phyloP scores from a whole-genome alignment of 1,140 invertebrate genomes.

The Lordiphosa clarofinis region DNA sequence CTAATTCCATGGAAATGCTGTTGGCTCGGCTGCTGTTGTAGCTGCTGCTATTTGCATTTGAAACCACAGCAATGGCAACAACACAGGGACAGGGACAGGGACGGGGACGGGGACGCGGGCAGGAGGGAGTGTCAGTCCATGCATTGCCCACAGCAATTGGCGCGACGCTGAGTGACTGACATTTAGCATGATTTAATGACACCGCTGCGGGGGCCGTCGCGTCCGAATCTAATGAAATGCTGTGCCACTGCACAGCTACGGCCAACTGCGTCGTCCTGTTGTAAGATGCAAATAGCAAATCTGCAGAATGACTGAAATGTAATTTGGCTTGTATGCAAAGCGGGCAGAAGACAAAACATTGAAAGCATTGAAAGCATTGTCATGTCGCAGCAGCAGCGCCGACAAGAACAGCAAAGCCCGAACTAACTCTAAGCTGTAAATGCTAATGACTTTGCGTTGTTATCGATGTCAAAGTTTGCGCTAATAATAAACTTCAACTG shows the following conservation, averaged over 20 bases:
- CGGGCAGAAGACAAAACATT: constrained; percentile 22
- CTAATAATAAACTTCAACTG: constrained; percentile 72
- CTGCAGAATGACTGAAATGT: constrained; percentile 46
- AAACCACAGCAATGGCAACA: constrained; percentile 35
- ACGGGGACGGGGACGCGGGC: constrained; percentile 2
- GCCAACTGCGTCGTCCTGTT: constrained; percentile 29
- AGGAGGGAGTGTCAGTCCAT: constrained; percentile 38
- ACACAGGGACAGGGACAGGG: background rate
- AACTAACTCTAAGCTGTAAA: constrained; percentile 37
- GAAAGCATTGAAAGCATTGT: constrained; percentile 55
- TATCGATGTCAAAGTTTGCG: constrained; percentile 73
- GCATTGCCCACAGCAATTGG: constrained; percentile 35
- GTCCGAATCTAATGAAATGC: constrained; percentile 49
- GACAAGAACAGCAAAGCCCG: background rate
- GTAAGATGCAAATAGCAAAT: constrained; percentile 71
- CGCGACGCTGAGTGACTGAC: constrained; percentile 58
- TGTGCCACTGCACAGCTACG: background rate
- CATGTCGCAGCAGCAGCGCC: constrained; percentile 37
- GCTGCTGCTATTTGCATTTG: constrained; percentile 66
- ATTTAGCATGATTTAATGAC: constrained; percentile 78
- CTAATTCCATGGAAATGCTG: constrained; percentile 75
- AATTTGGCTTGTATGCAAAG: constrained; percentile 60
- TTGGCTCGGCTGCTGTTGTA: constrained; percentile 13
- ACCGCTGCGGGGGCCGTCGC: constrained; percentile 44
- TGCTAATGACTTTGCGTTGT: constrained; percentile 74